Conservation (phyloP, 2,888 invertebrate species). For the Lysandra bellargus region DNA sequence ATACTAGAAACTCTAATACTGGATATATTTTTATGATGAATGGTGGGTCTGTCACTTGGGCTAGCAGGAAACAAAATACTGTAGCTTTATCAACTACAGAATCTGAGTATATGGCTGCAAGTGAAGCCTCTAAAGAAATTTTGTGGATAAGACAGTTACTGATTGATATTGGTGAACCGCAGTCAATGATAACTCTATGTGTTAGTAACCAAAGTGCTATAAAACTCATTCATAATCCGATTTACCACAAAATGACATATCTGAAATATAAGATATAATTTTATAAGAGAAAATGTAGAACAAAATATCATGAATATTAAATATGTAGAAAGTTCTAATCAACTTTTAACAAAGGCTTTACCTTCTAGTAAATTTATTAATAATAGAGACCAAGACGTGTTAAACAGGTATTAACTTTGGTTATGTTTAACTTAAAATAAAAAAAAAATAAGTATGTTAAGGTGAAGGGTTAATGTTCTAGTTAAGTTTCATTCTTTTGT, state of each 20-base stretch:
- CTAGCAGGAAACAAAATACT: conserved; percentile 29
- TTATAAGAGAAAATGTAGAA: neutral
- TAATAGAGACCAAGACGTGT: no score
- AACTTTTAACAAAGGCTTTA: neutral
- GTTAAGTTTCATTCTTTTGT: no score
- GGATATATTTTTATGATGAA: neutral
- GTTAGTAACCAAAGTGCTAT: conserved; percentile 23
- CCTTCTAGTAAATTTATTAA: no score
- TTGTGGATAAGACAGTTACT: conserved; percentile 38
- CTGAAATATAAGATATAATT: neutral
- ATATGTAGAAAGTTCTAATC: neutral
- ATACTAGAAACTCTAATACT: no score
- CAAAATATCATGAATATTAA: neutral
- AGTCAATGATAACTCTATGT: neutral
- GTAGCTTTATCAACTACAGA: conserved; percentile 30
- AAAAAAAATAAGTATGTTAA: no score
- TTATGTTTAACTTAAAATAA: no score
- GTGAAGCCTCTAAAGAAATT: conserved; percentile 30
- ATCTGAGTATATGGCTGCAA: conserved; percentile 20
- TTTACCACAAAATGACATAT: neutral
- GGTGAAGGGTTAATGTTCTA: no score
- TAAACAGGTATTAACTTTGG: no score
- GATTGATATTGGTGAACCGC: conserved; percentile 33
- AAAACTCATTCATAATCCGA: conserved; percentile 6
- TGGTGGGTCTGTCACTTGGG: conserved; percentile 31